Base-by-base conservation (phyloP, 2,113 vertebrate genomes). In the Pleuronectes platessa region DNA sequence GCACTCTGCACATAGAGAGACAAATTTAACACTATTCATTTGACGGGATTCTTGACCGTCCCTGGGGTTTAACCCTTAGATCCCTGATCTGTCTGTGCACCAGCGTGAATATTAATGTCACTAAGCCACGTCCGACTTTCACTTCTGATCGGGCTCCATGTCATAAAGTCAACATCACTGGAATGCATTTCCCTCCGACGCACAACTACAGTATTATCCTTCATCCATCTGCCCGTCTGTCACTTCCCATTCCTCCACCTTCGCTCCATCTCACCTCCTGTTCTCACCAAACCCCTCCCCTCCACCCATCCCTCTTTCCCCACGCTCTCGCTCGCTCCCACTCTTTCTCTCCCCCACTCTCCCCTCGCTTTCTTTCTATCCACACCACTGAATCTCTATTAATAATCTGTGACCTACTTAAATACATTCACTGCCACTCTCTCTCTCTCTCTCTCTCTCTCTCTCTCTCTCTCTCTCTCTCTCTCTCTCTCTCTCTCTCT, bases 331-430 rank as follows among this genome's bases (percentile, higher is more conserved):
- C 66, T 24, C 4, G 3, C 79, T 61, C 47, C 31, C 61, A 23
- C 71, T 64, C 83, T 26, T 61, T 76, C 59, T 78, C 86, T 78
- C 88, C 68, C 86, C 47, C 47, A 17, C 47, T 51, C 47, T 51
- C 47, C 56, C 74, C 85, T 80, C 81, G 82, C 62, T 76, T 90
- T 83, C 92, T 88, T 91, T 93, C 93, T 88, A 90, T 93, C 93
- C 92, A 93, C 90, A 78, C 90, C 90, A 88, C 89, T 93, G 92
- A 90, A 94, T 93, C 94, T 94, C 94, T 95, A 94, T 94, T 94
- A 95, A 95, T 95, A 95, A 95, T 94, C 92, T 93, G 92, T 95
- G 94, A 94, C 94, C 94, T 94, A 95, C 91, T 94, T 94, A 94
- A 94, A 94, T 91, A 92, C 94, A 93, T 90, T 93, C 91, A 87